phyloP scores from a whole-genome alignment of 2,113 vertebrate species.

The Neomonachus schauinslandi region DNA sequence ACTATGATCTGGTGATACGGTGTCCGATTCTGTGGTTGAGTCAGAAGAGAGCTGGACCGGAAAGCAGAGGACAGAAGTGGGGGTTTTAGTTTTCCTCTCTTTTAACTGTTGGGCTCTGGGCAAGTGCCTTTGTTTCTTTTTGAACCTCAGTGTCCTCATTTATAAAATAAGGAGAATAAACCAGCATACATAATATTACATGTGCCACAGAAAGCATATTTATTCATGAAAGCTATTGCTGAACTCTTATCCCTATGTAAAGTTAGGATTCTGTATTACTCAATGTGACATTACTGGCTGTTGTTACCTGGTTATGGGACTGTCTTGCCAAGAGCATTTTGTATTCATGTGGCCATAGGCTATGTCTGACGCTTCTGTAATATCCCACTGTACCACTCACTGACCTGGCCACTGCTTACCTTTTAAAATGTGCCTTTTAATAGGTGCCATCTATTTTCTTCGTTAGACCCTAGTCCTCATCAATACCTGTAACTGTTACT shows the following conservation, averaged over 20 bases:
- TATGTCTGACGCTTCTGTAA: not conserved
- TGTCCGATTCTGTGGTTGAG: not conserved
- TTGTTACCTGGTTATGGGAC: not conserved
- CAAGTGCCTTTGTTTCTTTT: slow-evolving; percentile 1
- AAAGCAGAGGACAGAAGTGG: not conserved
- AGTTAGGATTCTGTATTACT: not conserved
- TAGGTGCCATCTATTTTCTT: not conserved
- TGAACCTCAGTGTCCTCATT: not conserved
- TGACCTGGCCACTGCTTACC: not conserved
- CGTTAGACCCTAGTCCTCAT: not conserved
- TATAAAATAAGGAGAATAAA: slow-evolving; percentile 23
- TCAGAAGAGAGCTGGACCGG: not conserved
- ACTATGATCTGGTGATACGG: not conserved
- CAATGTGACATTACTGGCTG: not conserved
- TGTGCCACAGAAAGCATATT: not conserved
- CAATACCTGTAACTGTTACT: not conserved
- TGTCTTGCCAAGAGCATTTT: not conserved
- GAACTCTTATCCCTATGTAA: not conserved
- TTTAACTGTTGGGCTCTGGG: not conserved
- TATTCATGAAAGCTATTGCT: not conserved
- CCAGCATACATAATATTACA: not conserved
- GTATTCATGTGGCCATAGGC: not conserved
- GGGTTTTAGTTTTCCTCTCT: not conserved
- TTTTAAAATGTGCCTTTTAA: not conserved
- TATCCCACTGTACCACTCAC: too few species aligned